Evolutionary conservation across 2,113 vertebrate species (phyloP).

Genomic region (Heptranchias perlo): DNA sequence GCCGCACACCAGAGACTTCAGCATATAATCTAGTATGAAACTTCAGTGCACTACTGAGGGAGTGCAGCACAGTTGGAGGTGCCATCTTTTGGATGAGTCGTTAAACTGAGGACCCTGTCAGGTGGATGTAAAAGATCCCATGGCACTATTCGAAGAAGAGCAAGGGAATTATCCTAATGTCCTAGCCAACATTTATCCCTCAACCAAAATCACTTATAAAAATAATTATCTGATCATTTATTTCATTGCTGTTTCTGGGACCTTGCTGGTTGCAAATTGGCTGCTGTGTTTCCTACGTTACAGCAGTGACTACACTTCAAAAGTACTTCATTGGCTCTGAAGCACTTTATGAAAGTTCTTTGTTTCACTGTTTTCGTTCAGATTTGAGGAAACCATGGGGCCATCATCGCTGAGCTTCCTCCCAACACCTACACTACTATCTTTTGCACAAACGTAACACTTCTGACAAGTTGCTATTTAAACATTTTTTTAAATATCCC

Average conservation of each 20-base stretch:
- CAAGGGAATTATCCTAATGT: not conserved
- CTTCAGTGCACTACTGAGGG: not conserved
- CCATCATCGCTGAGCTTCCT: not conserved
- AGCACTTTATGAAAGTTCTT: not conserved
- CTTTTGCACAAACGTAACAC: not conserved
- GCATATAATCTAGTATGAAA: not conserved
- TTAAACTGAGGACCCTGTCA: not conserved
- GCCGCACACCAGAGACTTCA: not conserved
- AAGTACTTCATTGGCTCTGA: not conserved
- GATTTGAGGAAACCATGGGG: not conserved
- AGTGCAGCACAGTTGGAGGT: not conserved
- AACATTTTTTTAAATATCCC: not conserved
- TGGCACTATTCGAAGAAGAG: not conserved
- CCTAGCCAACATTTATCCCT: not conserved
- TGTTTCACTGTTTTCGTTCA: not conserved
- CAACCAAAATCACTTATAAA: not conserved
- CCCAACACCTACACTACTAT: not conserved
- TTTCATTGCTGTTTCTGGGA: not conserved
- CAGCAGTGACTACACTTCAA: not conserved
- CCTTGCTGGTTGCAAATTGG: not conserved
- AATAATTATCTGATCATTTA: not conserved
- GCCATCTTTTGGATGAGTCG: not conserved
- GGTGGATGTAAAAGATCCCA: not conserved
- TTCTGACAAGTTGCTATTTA: not conserved
- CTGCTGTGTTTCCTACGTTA: not conserved